Conservation (phyloP, 2,113 vertebrate genomes). For the Scomber colias region DNA sequence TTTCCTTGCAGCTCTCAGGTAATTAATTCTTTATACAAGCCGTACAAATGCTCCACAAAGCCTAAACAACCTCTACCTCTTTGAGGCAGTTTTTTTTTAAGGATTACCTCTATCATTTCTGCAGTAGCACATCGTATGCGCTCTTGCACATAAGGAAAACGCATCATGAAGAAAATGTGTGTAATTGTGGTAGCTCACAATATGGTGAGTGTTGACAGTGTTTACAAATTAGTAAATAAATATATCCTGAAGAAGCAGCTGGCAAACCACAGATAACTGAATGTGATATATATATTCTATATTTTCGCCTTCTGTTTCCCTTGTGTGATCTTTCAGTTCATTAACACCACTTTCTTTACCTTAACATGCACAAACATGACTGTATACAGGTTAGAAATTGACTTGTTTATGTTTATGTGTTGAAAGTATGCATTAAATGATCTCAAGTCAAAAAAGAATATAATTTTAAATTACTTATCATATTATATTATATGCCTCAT, state of each 20-base stretch:
- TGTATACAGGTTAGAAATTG: neutral
- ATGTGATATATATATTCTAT: neutral
- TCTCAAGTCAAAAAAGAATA: no score
- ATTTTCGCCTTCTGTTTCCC: neutral
- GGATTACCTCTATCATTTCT: slow-evolving; percentile 15
- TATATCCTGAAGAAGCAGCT: neutral
- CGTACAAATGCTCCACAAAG: slow-evolving; percentile 57
- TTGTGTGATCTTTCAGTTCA: neutral
- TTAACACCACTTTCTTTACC: neutral
- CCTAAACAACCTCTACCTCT: slow-evolving; percentile 37
- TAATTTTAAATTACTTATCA: no score
- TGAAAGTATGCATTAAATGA: no score
- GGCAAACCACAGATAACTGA: neutral
- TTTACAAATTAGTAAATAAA: neutral
- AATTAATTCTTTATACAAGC: slow-evolving; percentile 60
- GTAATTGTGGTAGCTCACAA: neutral
- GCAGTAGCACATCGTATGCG: neutral
- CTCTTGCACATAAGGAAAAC: neutral
- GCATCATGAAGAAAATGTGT: neutral
- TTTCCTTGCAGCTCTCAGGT: slow-evolving; percentile 32
- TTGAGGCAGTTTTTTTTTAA: neutral
- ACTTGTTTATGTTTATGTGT: neutral
- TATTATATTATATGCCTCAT: neutral
- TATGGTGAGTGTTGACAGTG: neutral
- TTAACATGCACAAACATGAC: neutral